Base-by-base conservation (phyloP, 2,797 vertebrate genomes). In the Hippoglossus hippoglossus region DNA sequence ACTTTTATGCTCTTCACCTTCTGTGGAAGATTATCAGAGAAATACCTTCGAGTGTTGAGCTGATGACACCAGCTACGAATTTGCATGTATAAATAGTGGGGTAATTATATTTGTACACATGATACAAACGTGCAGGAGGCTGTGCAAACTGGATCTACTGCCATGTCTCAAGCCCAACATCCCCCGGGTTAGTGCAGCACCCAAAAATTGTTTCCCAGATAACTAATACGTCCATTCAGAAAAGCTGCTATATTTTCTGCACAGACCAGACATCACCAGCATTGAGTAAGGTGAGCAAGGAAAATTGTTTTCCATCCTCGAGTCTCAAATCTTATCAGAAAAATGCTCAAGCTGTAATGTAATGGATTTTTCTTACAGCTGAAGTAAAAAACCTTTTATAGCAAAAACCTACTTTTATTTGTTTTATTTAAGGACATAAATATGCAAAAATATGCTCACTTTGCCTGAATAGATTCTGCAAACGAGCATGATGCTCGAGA, bases 171-270 rank as follows among this genome's bases (percentile, higher is more conserved):
- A 44, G 31, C 58, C 52, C 11, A 36, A 52, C 25, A 36, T 28
- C 24, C 16, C 36, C 19, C 15, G 5, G n/a, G 28, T 61, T 59
- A 52, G 0, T 66, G 62, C n/a, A 56, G 15, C 21, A 41, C 3
- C 59, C 9, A 46, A 56, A 22, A 64, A 64, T n/a, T 57, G 12
- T 18, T 24, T 26, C 2, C 41, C 66, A 59, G 4, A 62, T 4
- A 79, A 70, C 52, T 18, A 63, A 64, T 41, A 25, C 24, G 28
- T 60, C 18, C 25, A 26, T 53, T 68, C 68, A 55, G 34, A 72
- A 7, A 10, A 68, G 52, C 55, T 34, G 53, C 56, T 36, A 46
- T 73, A 47, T 44, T 11, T 41, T 34, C 66, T 58, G 57, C 46
- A 46, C 46, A 31, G 61, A 47, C 36, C 28, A 46, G 63, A 18